Base-by-base conservation (phyloP, 2,113 vertebrate genomes). In the Daboia siamensis region DNA sequence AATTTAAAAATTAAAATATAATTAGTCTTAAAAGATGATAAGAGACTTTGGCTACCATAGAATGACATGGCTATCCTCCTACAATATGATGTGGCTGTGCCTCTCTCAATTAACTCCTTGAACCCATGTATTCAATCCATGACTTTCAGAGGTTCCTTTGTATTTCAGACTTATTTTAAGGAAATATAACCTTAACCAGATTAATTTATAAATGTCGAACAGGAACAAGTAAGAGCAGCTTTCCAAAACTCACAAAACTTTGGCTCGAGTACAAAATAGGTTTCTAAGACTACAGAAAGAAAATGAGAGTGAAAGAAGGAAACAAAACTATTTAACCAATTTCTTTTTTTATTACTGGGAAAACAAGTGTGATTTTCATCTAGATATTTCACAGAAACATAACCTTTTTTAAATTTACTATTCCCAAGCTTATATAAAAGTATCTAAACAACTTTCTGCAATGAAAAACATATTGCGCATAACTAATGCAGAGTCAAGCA, bases 201-300 rank as follows among this genome's bases (percentile, higher is more conserved):
- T 89, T 90, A 59, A 94, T 90, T 92, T 95, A 97, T 94, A 96
- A 94, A 96, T 91, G 88, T 93, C 94, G 92, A 90, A 91, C 33
- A 92, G 90, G 95, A 96, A 93, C 10, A 91, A 96, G 90, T 90
- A 46, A 15, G 0, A 74, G 89, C 39, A 87, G 94, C 89, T 85
- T 96, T 95, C 95, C 96, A 97, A 96, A 93, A 97, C 95, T 91
- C 95, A 96, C 95, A 94, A 74, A 96, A 95, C 94, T 94, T 93
- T 95, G 94, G 95, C 96, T 91, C 24, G 80, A 84, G 91, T 94
- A 95, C 95, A 95, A 94, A 94, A 94, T 94, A 89, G 59, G 95
- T 94, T 96, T 94, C 94, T 94, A 94, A 93, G 91, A 92, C 94
- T 91, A 90, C 93, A 91, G 94, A 96, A 96, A 97, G 15, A 90